A percentile compares a stretch with the other conserved stretches of the same genome.
Conservation (phyloP, 2,113 vertebrate genomes). For the Abramis brama region DNA sequence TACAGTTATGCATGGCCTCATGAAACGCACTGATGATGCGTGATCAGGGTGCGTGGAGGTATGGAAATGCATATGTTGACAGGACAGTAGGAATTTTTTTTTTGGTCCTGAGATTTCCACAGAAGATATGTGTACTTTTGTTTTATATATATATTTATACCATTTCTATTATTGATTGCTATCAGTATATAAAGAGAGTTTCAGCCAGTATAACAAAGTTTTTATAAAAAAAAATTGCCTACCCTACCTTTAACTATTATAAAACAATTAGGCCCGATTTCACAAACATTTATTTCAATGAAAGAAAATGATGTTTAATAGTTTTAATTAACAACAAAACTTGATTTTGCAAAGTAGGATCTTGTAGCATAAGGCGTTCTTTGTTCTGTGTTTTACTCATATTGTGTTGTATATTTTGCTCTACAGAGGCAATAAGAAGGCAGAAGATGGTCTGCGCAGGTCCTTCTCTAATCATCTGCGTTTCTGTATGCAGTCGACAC, state of each 20-base stretch:
- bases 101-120: no score
- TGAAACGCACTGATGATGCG: no score
- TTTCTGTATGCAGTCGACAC: slow-evolving; percentile 88
- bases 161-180: no score
- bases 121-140: no score
- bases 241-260: neutral
- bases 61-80: no score
- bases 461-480: slow-evolving; percentile 81
- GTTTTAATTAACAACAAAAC: neutral
- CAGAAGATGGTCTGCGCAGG: slow-evolving; percentile 61
- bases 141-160: no score
- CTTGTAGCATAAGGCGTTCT: neutral
- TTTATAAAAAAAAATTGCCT: no score
- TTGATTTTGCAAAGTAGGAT: neutral
- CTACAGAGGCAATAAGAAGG: slow-evolving; percentile 73
- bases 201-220: no score
- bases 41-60: no score
- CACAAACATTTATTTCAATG: neutral
- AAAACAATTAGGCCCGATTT: neutral
- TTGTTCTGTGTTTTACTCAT: neutral
- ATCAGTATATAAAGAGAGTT: no score
- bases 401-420: slow-evolving; percentile 33
- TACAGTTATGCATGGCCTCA: no score
- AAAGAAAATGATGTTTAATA: neutral
- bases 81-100: no score